These are phyloP conservation scores for Hippoglossus stenolepis DNA, from an alignment of 2,113 vertebrate genomes.

Conservation along the genomic window DNA sequence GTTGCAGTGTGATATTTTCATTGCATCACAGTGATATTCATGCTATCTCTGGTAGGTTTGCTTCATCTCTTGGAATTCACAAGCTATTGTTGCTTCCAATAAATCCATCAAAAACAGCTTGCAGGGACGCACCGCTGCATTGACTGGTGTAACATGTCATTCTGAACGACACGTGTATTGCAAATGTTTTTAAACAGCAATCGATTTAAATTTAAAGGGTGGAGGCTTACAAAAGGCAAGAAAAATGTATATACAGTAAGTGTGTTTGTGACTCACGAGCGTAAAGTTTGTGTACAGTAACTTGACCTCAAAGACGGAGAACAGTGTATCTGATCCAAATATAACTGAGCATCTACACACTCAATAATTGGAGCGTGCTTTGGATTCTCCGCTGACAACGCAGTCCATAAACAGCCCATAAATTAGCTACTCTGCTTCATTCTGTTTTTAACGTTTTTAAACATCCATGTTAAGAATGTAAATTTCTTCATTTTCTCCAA, in stretches of 20 bases:
- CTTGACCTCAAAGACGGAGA: background rate
- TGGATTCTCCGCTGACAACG: background rate
- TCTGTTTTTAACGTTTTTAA: constrained; percentile 1
- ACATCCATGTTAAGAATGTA: constrained; percentile 12
- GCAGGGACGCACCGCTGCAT: no score
- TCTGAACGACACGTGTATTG: background rate
- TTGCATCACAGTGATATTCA: background rate
- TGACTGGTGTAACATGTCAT: background rate
- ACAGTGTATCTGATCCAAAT: background rate
- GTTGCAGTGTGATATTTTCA: no score
- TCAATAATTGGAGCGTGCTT: background rate
- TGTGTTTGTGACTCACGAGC: background rate
- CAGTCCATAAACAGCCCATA: background rate
- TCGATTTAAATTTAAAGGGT: background rate
- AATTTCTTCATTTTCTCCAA: background rate
- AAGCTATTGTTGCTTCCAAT: background rate
- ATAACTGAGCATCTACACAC: background rate
- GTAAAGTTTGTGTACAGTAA: background rate
- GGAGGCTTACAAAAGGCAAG: background rate
- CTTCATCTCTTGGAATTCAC: no score
- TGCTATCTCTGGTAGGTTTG: background rate
- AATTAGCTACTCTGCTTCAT: background rate
- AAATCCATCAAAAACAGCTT: background rate
- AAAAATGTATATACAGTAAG: background rate
- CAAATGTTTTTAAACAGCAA: background rate